A percentile compares a stretch with the other conserved stretches of the same genome.
Evolutionary conservation across 1,140 invertebrate genomes (phyloP).

Genomic region (Nasonia giraulti): DNA sequence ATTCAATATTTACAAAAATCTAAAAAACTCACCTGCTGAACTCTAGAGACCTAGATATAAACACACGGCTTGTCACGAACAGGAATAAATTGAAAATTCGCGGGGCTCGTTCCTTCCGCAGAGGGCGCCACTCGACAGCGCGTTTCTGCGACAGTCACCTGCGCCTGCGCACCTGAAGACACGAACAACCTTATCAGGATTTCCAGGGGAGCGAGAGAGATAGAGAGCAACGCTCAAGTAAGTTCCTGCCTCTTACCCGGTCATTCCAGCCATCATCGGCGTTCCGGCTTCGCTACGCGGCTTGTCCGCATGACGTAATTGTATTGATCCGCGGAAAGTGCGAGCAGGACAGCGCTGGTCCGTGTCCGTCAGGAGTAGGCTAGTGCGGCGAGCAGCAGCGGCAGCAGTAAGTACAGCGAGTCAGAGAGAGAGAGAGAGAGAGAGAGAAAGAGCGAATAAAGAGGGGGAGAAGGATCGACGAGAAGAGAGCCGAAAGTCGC

Average conservation of each 20-base stretch:
- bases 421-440: conserved; percentile 59
- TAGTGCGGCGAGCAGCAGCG: not conserved
- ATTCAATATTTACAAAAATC: no score
- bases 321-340: conserved; percentile 75
- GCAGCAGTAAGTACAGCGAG: conserved; percentile 47
- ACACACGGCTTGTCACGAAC: no score
- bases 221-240: not conserved
- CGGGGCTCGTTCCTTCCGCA: not conserved
- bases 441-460: conserved; percentile 50
- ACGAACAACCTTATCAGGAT: not conserved
- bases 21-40: no score
- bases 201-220: not conserved
- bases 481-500: conserved; percentile 53
- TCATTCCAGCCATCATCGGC: not conserved
- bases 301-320: conserved; percentile 76
- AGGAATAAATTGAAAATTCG: not conserved
- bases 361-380: not conserved
- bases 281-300: conserved; percentile 45
- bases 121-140: not conserved
- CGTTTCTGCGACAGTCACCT: not conserved
- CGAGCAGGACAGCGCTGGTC: not conserved
- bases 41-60: no score
- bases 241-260: not conserved
- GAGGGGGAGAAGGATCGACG: conserved; percentile 62
- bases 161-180: not conserved